Conservation (phyloP, 1,140 invertebrate species). For the Proctacanthus coquilletti region DNA sequence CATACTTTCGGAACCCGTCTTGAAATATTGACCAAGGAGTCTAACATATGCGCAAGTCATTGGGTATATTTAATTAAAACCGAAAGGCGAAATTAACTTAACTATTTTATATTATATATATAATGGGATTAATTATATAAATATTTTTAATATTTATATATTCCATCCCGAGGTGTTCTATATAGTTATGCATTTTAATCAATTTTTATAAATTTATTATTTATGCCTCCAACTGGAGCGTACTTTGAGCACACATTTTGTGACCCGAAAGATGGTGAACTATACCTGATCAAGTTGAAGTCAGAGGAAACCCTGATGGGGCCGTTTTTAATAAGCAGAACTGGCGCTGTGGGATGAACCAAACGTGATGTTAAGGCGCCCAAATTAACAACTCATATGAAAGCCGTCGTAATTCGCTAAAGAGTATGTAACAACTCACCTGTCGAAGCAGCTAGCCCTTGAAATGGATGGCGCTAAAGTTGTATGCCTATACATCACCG, state of each 20-base stretch:
- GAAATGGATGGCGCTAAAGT: conserved; percentile 80
- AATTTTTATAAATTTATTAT: conserved; percentile 11
- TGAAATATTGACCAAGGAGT: too few relatives aligned
- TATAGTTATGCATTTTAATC: conserved; percentile 13
- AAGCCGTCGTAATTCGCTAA: conserved; percentile 62
- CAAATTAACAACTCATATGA: conserved; percentile 31
- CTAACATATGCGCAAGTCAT: too few relatives aligned
- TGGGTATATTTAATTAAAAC: too few relatives aligned
- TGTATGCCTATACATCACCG: conserved; percentile 54
- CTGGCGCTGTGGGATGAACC: conserved; percentile 78
- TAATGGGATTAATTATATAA: conserved; percentile 10
- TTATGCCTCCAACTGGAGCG: conserved; percentile 28
- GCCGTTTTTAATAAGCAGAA: conserved; percentile 87
- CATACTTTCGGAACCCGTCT: too few relatives aligned
- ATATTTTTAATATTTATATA: conserved; percentile 4
- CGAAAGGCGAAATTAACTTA: too few relatives aligned
- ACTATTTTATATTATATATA: too few relatives aligned
- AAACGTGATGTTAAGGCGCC: conserved; percentile 57
- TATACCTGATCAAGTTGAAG: conserved; percentile 76
- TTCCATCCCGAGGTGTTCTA: conserved; percentile 26
- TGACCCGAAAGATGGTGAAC: conserved; percentile 85
- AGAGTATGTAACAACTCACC: conserved; percentile 69
- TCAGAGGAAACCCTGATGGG: conserved; percentile 78
- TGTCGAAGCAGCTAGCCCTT: conserved; percentile 77
- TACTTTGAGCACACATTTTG: conserved; percentile 56